These are phyloP conservation scores for Epinephelus cyanopodus DNA, from an alignment of 2,113 vertebrate species.

Conservation along the genomic window DNA sequence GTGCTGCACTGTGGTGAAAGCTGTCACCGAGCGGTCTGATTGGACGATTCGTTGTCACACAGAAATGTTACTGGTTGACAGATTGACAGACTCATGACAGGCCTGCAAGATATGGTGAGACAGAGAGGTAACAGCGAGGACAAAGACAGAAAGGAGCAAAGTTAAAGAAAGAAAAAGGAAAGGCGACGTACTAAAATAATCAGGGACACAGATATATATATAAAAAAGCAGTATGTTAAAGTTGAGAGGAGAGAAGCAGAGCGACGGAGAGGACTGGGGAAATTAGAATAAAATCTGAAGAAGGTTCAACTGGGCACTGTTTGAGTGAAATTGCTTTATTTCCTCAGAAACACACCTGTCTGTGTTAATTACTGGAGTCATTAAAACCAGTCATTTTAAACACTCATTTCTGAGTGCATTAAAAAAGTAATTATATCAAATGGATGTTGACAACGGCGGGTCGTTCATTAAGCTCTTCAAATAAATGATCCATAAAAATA, in stretches of 20 bases:
- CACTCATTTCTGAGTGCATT: constrained; percentile 47
- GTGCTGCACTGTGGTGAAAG: constrained; percentile 22
- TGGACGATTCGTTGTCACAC: constrained; percentile 42
- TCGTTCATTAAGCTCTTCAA: constrained; percentile 53
- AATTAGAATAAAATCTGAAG: neutral
- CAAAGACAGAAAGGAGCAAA: neutral
- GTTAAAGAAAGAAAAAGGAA: neutral
- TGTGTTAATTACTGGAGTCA: constrained; percentile 53
- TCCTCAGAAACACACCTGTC: constrained; percentile 33
- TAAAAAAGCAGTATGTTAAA: neutral
- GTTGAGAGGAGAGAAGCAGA: neutral
- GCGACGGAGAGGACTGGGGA: neutral
- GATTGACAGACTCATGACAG: constrained; percentile 56
- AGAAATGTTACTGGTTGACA: constrained; percentile 42
- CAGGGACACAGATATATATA: neutral
- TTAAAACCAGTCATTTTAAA: constrained; percentile 50
- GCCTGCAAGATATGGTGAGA: constrained; percentile 38
- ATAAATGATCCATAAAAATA: constrained; percentile 48
- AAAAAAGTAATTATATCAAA: constrained; percentile 61
- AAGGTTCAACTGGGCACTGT: neutral
- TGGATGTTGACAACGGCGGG: constrained; percentile 57
- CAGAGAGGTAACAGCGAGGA: neutral
- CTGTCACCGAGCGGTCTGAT: constrained; percentile 35
- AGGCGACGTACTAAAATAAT: neutral
- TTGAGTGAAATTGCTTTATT: constrained; percentile 10